phyloP scores from a whole-genome alignment of 1,140 invertebrate species.

The Lanistes nyassanus region DNA sequence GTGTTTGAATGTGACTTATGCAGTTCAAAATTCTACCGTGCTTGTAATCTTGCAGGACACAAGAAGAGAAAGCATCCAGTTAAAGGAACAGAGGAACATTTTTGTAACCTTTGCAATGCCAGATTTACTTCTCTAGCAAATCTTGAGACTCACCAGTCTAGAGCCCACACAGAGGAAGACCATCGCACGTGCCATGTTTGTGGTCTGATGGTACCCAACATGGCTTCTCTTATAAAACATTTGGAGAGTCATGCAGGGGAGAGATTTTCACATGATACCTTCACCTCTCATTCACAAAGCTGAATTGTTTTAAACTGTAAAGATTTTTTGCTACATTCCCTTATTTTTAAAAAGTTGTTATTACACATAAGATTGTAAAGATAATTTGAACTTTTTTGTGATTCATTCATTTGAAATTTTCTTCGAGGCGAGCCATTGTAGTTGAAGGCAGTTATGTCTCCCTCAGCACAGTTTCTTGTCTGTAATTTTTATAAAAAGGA shows the following conservation, averaged over 20 bases:
- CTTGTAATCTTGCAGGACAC: slow-evolving; percentile 17
- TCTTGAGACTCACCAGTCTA: slow-evolving; percentile 8
- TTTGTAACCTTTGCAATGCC: slow-evolving; percentile 6
- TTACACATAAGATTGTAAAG: too few relatives aligned
- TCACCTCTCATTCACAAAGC: not conserved
- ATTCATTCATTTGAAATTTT: too few relatives aligned
- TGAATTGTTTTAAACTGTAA: not conserved
- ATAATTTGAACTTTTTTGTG: too few relatives aligned
- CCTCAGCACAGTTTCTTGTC: too few relatives aligned
- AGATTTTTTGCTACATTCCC: not conserved
- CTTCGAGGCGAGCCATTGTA: too few relatives aligned
- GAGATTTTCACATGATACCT: slow-evolving; percentile 14
- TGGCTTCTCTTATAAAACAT: not conserved
- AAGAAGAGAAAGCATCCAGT: slow-evolving; percentile 16
- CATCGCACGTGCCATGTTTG: slow-evolving; percentile 7
- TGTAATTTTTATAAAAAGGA: too few relatives aligned
- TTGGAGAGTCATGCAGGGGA: slow-evolving; percentile 7
- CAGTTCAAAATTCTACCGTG: slow-evolving; percentile 23
- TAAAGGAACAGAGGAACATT: slow-evolving; percentile 3
- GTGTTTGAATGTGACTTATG: slow-evolving; percentile 22
- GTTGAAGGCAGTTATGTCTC: too few relatives aligned
- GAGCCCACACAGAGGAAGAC: slow-evolving; percentile 3
- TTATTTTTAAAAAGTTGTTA: not conserved
- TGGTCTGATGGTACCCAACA: slow-evolving; percentile 3
- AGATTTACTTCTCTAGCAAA: slow-evolving; percentile 10